phyloP scores from a whole-genome alignment of 2,113 vertebrate species.

The Smithornis capensis region DNA sequence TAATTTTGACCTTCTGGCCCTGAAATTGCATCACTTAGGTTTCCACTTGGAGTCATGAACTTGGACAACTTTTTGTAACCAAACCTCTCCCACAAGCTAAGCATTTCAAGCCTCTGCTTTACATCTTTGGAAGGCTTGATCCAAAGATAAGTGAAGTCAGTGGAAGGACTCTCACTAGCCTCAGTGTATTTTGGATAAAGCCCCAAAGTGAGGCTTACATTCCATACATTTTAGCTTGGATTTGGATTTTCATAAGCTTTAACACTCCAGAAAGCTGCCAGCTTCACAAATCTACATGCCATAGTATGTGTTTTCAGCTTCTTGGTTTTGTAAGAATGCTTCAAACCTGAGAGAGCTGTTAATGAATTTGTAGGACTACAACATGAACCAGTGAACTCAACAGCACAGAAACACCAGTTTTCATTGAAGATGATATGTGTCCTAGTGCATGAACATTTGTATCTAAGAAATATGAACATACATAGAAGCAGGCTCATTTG shows the following conservation, averaged over 20 bases:
- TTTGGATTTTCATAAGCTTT: conserved; percentile 61
- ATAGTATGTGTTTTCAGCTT: background rate
- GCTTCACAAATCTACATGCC: background rate
- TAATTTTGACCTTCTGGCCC: background rate
- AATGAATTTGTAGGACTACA: background rate
- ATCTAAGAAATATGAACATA: background rate
- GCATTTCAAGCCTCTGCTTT: background rate
- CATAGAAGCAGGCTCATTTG: background rate
- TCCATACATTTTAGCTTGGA: conserved; percentile 62
- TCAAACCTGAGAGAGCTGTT: background rate
- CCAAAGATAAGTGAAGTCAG: background rate
- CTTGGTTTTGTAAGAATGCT: background rate
- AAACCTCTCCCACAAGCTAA: background rate
- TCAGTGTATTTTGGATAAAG: background rate
- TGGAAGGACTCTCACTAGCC: background rate
- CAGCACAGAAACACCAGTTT: background rate
- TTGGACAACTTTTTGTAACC: background rate
- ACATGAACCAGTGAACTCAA: background rate
- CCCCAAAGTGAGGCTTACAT: background rate
- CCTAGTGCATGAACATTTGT: background rate
- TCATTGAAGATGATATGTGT: background rate
- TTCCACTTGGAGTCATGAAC: background rate
- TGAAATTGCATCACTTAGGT: background rate
- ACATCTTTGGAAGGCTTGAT: background rate
- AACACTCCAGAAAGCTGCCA: conserved; percentile 28